phyloP scores from a whole-genome alignment of 2,888 invertebrate genomes.

The Anthophora plumipes region DNA sequence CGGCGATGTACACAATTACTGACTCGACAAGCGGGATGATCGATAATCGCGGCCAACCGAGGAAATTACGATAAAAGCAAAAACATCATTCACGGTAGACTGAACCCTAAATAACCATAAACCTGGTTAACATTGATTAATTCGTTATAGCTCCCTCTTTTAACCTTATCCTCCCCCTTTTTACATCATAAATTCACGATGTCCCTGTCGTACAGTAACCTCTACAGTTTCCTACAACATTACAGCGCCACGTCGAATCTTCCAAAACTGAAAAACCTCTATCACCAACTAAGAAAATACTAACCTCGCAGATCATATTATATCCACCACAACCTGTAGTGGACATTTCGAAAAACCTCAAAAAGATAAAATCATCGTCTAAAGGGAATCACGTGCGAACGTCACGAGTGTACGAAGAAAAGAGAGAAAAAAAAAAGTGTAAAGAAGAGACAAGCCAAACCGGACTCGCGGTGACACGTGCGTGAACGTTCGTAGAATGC shows the following conservation, averaged over 20 bases:
- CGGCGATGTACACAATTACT: conserved; percentile 43
- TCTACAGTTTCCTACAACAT: not conserved
- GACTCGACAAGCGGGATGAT: conserved; percentile 46
- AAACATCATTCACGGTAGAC: conserved; percentile 40
- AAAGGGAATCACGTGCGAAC: conserved; percentile 13
- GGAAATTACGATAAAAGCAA: conserved; percentile 37
- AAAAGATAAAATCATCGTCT: not conserved
- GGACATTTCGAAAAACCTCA: not conserved
- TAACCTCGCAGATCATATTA: not conserved
- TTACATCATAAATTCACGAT: not conserved
- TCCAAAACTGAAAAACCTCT: not conserved
- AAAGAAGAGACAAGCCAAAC: not conserved
- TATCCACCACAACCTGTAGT: not conserved
- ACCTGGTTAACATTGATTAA: conserved; percentile 43
- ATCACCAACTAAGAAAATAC: not conserved
- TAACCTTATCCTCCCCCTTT: conserved; percentile 14
- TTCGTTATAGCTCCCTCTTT: not conserved
- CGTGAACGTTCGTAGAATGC: conserved; percentile 35
- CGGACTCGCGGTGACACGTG: conserved; percentile 45
- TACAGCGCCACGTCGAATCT: not conserved
- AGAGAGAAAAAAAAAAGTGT: not conserved
- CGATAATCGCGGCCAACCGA: conserved; percentile 40
- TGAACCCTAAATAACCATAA: conserved; percentile 32
- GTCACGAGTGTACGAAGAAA: not conserved
- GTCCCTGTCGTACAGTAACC: not conserved